A percentile compares a stretch with the other conserved stretches of the same genome.
phyloP scores from a whole-genome alignment of 2,113 vertebrate genomes.

The Passer domesticus region DNA sequence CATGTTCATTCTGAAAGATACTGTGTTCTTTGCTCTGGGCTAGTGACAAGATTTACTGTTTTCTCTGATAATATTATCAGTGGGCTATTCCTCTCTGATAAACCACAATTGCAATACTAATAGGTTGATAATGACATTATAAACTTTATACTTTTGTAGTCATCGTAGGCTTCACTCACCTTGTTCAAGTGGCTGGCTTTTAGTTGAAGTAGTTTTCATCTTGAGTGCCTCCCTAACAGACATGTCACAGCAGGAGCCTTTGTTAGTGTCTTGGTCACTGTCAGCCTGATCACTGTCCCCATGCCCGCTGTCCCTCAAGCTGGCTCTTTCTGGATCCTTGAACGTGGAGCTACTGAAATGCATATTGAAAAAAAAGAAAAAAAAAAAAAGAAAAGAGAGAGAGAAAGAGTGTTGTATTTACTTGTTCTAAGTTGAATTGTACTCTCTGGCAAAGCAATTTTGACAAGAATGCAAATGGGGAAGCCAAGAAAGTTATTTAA shows the following conservation, averaged over 20 bases:
- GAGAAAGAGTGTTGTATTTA: constrained; percentile 73
- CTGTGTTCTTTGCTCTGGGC: not conserved
- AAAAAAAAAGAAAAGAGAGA: not conserved
- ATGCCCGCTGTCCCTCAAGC: constrained; percentile 98
- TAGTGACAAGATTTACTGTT: not conserved
- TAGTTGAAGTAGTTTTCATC: constrained; percentile 93
- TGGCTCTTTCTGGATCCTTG: constrained; percentile 98
- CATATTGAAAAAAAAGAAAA: constrained; percentile 34
- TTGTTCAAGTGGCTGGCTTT: constrained; percentile 94
- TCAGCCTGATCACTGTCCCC: constrained; percentile 99
- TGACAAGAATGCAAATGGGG: constrained; percentile 77
- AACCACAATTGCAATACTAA: constrained; percentile 64
- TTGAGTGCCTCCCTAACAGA: constrained; percentile 98
- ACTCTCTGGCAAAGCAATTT: constrained; percentile 77
- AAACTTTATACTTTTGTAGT: constrained; percentile 42
- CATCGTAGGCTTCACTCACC: constrained; percentile 82
- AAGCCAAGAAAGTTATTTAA: constrained; percentile 83
- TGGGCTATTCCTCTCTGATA: constrained; percentile 79
- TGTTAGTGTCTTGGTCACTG: constrained; percentile 99
- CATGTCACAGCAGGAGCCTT: constrained; percentile 99
- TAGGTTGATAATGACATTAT: constrained; percentile 46
- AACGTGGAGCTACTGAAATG: constrained; percentile 94
- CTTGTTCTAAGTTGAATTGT: constrained; percentile 72
- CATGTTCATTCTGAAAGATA: constrained; percentile 30
- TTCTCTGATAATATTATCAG: constrained; percentile 56